Conservation (phyloP, 2,113 vertebrate species). For the Lagopus muta region DNA sequence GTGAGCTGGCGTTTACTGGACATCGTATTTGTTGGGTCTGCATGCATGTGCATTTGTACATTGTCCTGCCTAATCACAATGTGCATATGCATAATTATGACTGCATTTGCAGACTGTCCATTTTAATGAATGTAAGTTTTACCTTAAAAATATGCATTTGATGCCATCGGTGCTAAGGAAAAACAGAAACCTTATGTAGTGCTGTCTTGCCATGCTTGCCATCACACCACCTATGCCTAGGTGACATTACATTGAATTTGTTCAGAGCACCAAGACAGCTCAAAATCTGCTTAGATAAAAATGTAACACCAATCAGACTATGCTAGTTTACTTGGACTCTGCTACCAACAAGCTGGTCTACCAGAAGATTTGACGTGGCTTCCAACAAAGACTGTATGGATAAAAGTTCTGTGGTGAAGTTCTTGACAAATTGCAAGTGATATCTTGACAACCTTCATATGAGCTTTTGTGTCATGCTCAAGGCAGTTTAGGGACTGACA, state of each 20-base stretch:
- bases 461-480: neutral
- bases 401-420: neutral
- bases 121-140: neutral
- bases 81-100: accelerated
- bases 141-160: neutral
- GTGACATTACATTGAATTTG: neutral
- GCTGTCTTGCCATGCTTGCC: neutral
- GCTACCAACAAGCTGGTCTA: neutral
- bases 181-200: neutral
- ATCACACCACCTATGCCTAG: neutral
- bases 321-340: neutral
- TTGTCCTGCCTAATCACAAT: neutral
- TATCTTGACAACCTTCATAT: constrained; percentile 6
- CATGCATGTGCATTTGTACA: neutral
- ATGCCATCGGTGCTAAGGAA: neutral
- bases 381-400: neutral
- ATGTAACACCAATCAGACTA: neutral
- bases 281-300: neutral
- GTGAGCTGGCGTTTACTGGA: neutral
- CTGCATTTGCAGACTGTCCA: neutral
- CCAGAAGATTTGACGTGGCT: neutral
- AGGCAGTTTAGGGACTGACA: neutral
- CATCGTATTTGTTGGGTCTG: neutral
- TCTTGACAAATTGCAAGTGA: constrained; percentile 1
- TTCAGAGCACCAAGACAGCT: neutral